These are phyloP conservation scores for Rhyzopertha dominica DNA, from an alignment of 1,140 invertebrate species.

Conservation along the genomic window DNA sequence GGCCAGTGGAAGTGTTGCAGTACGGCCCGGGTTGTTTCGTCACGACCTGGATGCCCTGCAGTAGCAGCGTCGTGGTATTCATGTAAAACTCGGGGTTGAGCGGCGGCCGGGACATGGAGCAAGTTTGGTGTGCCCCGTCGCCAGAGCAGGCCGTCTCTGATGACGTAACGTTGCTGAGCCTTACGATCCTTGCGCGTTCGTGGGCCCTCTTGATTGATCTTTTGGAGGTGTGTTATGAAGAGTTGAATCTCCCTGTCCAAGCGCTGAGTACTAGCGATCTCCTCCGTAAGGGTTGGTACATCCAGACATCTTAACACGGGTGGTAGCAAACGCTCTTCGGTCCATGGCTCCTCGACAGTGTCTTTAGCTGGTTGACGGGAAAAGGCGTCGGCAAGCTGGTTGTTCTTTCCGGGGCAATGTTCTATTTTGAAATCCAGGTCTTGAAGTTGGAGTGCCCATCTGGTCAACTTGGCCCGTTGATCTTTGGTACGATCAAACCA, in stretches of 20 bases:
- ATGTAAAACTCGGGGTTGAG: neutral
- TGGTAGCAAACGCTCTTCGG: neutral
- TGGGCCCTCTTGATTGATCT: neutral
- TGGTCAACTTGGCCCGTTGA: neutral
- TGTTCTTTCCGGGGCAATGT: neutral
- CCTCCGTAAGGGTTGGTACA: too few relatives aligned
- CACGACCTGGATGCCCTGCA: neutral
- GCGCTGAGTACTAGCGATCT: too few relatives aligned
- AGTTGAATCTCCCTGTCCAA: neutral
- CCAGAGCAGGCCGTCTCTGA: neutral
- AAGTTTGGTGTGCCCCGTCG: neutral
- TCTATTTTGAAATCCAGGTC: too few relatives aligned
- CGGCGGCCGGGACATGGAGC: neutral
- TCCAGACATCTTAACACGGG: too few relatives aligned
- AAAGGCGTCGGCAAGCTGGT: neutral
- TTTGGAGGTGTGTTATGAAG: neutral
- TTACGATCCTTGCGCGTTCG: neutral
- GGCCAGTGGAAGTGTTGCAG: neutral
- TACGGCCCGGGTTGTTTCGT: neutral
- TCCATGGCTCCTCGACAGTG: neutral
- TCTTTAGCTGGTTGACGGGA: neutral
- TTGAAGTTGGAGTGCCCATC: neutral
- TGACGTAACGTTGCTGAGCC: neutral
- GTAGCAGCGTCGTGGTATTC: neutral
- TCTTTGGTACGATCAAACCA: too few relatives aligned